Percentiles rank a stretch among this genome's conserved stretches.
These are phyloP conservation scores for Lethocerus indicus DNA, from an alignment of 1,140 invertebrate species.

Conservation along the genomic window DNA sequence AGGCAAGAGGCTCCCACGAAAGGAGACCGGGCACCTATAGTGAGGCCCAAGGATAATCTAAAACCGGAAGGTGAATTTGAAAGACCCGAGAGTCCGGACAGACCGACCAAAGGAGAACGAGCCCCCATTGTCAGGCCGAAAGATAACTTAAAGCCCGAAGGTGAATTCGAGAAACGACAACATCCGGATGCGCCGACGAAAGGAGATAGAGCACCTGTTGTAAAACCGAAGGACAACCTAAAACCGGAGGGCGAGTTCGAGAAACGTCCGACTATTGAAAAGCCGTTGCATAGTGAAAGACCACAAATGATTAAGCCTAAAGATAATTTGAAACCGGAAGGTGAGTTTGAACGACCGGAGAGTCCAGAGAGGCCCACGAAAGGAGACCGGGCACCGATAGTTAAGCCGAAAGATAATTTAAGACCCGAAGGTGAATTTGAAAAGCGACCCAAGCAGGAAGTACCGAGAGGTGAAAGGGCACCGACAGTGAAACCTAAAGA, in stretches of 20 bases:
- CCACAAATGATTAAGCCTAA: conserved; percentile 22
- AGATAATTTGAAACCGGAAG: conserved; percentile 31
- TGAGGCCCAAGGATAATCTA: conserved; percentile 32
- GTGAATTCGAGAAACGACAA: conserved; percentile 33
- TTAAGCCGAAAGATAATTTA: conserved; percentile 28
- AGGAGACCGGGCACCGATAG: conserved; percentile 29
- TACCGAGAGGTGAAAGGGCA: conserved; percentile 28
- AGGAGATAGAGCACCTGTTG: conserved; percentile 21
- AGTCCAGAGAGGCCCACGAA: conserved; percentile 25
- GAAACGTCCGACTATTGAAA: conserved; percentile 14
- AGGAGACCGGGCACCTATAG: conserved; percentile 23
- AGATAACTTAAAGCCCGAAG: conserved; percentile 45
- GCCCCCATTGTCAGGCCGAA: conserved; percentile 22
- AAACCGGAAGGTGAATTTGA: conserved; percentile 37
- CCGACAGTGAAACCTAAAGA: conserved; percentile 28
- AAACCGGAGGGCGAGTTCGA: conserved; percentile 28
- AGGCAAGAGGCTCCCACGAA: conserved; percentile 20
- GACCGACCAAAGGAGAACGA: too few relatives aligned
- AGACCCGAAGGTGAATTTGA: conserved; percentile 24
- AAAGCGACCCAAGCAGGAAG: conserved; percentile 28
- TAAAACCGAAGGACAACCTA: conserved; percentile 24
- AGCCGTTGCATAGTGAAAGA: conserved; percentile 21
- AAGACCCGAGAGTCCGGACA: conserved; percentile 22
- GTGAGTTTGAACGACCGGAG: conserved; percentile 33
- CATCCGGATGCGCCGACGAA: conserved; percentile 16